Evolutionary conservation across 64 coral and sea anemone species (phyloP).

Genomic region (Montipora efflorescens): DNA sequence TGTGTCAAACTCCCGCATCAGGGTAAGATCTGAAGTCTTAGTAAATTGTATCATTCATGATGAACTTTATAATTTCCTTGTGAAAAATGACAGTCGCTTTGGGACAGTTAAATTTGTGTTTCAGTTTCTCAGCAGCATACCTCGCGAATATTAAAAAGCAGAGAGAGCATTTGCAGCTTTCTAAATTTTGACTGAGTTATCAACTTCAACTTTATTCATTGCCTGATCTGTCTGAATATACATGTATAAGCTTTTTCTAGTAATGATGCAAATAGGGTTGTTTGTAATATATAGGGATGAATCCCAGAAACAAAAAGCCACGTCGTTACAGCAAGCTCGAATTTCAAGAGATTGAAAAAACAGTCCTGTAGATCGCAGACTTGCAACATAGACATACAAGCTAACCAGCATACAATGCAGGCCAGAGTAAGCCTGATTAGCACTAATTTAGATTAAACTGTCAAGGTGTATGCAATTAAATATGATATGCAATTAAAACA

Average conservation of each 20-base stretch:
- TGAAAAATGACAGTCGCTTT: background rate
- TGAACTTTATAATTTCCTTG: background rate
- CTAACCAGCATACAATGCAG: background rate
- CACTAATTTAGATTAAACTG: background rate
- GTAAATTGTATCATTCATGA: background rate
- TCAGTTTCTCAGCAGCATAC: background rate
- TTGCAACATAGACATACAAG: background rate
- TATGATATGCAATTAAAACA: background rate
- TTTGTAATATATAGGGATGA: background rate
- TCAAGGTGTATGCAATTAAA: background rate
- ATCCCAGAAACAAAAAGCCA: background rate
- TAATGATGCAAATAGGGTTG: too few species aligned
- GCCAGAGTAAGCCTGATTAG: too few species aligned
- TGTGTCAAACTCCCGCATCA: slow-evolving; percentile 3
- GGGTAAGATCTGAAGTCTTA: background rate
- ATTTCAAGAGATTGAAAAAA: background rate
- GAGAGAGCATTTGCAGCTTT: slow-evolving; percentile 3
- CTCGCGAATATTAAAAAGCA: background rate
- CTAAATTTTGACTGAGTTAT: background rate
- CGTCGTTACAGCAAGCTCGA: too few species aligned
- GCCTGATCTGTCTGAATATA: background rate
- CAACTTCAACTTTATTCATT: background rate
- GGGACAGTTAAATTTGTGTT: background rate
- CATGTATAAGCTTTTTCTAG: too few species aligned
- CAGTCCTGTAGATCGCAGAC: background rate